Base-by-base conservation (phyloP, 2,797 vertebrate genomes). In the Eulemur coronatus region DNA sequence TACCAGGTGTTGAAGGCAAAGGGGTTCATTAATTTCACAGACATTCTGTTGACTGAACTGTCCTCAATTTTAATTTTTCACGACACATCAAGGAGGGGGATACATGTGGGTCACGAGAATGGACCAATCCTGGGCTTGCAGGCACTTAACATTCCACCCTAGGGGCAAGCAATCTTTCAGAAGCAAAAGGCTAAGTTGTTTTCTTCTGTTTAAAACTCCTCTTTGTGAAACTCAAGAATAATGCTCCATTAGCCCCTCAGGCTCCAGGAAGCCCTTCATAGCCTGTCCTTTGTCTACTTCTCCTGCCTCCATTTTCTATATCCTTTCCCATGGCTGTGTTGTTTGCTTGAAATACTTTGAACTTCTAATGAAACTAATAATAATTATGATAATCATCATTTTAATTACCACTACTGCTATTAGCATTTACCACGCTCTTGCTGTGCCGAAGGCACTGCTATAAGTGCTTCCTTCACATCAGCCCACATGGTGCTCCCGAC, bases 1-100 rank as follows among this genome's bases (percentile, higher is more conserved):
- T 99, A 98, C 98, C 98, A 98, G 98, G 98, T 99, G 98, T 98
- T 98, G 97, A 96, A 98, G 97, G 98, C 96, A 92, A 98, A 98
- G 95, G 95, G 98, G 94, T 97, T 98, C 98, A 98, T 99, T 99
- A 98, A 98, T 98, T 99, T 98, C 97, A 82, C 96, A 98, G 98
- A 97, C 97, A 98, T 76, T 97, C 94, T 98, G 98, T 98, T 98
- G 98, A 98, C 98, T 98, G 98, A 98, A 98, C 95, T 98, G 95
- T 98, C 97, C 92, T 98, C 94, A 70, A 67, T 98, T 99, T 98
- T 97, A 97, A 98, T 98, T 98, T 98, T 98, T 98, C 97, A 98
- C 61, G 96, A 92, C 84, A 89, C 87, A 96, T 98, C 92, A 97
- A 98, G 97, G 91, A 82, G 33, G 91, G 38, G 92, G 93, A 95